Percentiles rank a stretch among this genome's conserved stretches.
Conservation (phyloP, 1,140 invertebrate genomes). For the Ctenoplectra terminalis region DNA sequence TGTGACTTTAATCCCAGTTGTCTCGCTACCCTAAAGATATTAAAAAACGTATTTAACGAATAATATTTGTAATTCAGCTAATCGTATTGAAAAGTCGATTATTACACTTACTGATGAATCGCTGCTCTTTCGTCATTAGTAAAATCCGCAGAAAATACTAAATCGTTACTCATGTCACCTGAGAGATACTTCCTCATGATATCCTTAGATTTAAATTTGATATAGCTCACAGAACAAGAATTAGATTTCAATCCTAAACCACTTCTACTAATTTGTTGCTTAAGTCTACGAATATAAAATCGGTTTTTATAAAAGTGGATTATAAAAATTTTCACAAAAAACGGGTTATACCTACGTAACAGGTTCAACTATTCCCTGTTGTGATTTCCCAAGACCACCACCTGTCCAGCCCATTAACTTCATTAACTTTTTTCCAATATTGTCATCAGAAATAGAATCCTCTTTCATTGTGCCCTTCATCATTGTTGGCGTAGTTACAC, state of each 20-base stretch:
- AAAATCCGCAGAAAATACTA: slow-evolving; percentile 88
- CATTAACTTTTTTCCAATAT: slow-evolving; percentile 88
- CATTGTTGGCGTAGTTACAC: slow-evolving; percentile 46
- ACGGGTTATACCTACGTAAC: slow-evolving; percentile 81
- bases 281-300: slow-evolving; percentile 76
- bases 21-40: slow-evolving; percentile 72
- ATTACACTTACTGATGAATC: slow-evolving; percentile 85
- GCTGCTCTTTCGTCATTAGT: slow-evolving; percentile 87
- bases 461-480: slow-evolving; percentile 31
- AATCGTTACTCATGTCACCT: slow-evolving; percentile 83
- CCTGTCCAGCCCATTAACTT: slow-evolving; percentile 92
- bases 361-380: slow-evolving; percentile 87
- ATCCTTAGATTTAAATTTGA: slow-evolving; percentile 76
- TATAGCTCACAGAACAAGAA: slow-evolving; percentile 74
- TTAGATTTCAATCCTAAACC: slow-evolving; percentile 76
- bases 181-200: slow-evolving; percentile 83
- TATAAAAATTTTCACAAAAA: background rate
- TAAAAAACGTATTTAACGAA: slow-evolving; percentile 9
- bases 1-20: slow-evolving; percentile 77
- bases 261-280: slow-evolving; percentile 74
- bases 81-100: background rate
- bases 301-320: background rate
- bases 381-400: slow-evolving; percentile 88
- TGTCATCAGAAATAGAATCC: slow-evolving; percentile 80
- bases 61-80: background rate